Evolutionary conservation across 1,140 invertebrate genomes (phyloP), one percentile per base, ranked within the genome.

Genomic region (Patella vulgata): DNA sequence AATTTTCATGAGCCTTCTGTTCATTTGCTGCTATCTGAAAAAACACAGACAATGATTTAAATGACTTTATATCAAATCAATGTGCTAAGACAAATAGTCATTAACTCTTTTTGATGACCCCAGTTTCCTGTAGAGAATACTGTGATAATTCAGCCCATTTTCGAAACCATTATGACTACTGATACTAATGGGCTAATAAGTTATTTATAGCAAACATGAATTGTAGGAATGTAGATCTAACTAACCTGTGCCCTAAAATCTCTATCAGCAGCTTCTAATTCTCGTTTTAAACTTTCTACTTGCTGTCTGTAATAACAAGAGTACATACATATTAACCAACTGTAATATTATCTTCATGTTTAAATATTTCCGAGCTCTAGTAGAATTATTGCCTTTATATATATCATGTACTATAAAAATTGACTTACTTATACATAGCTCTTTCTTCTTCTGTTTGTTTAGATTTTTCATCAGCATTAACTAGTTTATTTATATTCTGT

Each of bases 401-500:
- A 36, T 14, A 36, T 5, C 33, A 36, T 9, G 5, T 43, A 8
- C 6, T n/a, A 21, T 17, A 31, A 12, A 21, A 6, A 21, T 1
- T 33, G 21, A 57, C 53, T 55, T 40, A 70, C 71, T 60, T 70
- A 39, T 67, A 65, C 2, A 68, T 19, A 23, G 73, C 69, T 47
- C 71, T 33, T 50, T 79, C 73, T 46, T 70, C 61, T 43, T 72
- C 59, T 40, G 73, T 59, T 44, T 64, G 60, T 33, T 68, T 63
- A 17, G 67, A 67, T 46, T 56, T 66, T 42, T 72, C 71, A 36
- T 71, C 76, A n/a, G 73, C 71, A 39, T 59, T 65, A 33, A 72
- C 70, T 31, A 80, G 59, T 46, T 75, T 75, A 59, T 68, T 92
- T 81, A 93, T 90, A 75, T 93, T 93, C 74, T 93, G 90, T 43